These are phyloP conservation scores for Clusia tigrina DNA, from an alignment of 2,888 invertebrate genomes.

Conservation along the genomic window DNA sequence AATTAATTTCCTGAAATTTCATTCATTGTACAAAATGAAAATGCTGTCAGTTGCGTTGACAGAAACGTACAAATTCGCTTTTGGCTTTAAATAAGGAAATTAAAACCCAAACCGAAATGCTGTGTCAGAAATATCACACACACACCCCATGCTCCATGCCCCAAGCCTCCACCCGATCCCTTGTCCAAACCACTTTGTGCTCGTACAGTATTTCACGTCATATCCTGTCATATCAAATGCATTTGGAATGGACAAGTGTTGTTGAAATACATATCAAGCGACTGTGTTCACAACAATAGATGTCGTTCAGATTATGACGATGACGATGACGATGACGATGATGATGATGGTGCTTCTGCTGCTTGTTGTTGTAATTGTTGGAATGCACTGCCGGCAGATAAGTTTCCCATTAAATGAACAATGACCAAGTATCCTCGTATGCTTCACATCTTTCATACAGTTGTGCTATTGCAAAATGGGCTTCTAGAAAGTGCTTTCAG, in stretches of 20 bases:
- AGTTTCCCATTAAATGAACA: conserved; percentile 30
- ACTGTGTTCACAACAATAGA: neutral
- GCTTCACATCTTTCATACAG: neutral
- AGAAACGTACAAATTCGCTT: too few relatives aligned
- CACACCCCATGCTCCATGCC: too few relatives aligned
- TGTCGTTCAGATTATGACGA: neutral
- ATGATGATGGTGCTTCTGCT: conserved; percentile 1
- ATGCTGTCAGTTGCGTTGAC: too few relatives aligned
- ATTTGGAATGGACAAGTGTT: conserved; percentile 22
- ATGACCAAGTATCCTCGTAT: conserved; percentile 18
- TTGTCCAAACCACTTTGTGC: too few relatives aligned
- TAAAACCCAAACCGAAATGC: too few relatives aligned
- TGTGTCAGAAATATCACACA: too few relatives aligned
- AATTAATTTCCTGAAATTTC: too few relatives aligned
- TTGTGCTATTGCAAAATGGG: neutral
- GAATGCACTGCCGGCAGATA: conserved; percentile 24
- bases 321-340: neutral
- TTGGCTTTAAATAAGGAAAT: too few relatives aligned
- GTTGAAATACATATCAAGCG: neutral
- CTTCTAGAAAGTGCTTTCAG: neutral
- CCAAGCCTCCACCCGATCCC: too few relatives aligned
- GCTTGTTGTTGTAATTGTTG: conserved; percentile 12
- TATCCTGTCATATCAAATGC: conserved; percentile 27
- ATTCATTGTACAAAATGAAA: too few relatives aligned
- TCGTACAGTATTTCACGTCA: too few relatives aligned